These are phyloP conservation scores for Dendrophyllia cribrosa DNA, from an alignment of 64 coral and sea anemone genomes.

Conservation along the genomic window DNA sequence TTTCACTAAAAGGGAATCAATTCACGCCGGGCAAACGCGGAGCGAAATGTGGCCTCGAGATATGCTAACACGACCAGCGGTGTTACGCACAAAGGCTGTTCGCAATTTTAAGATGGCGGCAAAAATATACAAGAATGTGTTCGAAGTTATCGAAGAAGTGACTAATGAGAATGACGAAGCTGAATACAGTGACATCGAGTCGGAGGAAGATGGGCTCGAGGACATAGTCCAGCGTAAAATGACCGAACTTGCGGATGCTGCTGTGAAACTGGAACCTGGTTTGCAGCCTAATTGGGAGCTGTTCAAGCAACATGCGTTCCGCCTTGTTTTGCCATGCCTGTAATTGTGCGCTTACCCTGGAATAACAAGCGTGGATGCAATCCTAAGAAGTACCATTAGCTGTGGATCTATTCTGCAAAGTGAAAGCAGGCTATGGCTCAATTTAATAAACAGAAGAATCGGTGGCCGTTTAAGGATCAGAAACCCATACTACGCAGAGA, in stretches of 20 bases:
- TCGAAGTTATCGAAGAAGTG: constrained; percentile 38
- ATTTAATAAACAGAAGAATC: background rate
- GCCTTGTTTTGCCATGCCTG: constrained; percentile 2
- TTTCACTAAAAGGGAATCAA: too few species aligned
- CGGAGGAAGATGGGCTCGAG: background rate
- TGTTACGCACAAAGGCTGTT: background rate
- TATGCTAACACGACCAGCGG: background rate
- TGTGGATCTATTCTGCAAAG: constrained; percentile 13
- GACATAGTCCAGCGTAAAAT: constrained; percentile 9
- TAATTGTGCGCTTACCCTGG: constrained; percentile 12
- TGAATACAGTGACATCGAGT: constrained; percentile 11
- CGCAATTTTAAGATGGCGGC: background rate
- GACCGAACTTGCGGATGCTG: constrained; percentile 2
- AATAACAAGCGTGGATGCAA: constrained; percentile 31
- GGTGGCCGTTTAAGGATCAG: background rate
- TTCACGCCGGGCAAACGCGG: background rate
- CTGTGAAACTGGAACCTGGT: constrained; percentile 1
- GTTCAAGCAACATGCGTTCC: background rate
- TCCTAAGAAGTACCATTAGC: constrained; percentile 62
- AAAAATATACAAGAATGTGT: constrained; percentile 3
- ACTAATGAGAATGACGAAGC: background rate
- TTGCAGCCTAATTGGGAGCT: constrained; percentile 1
- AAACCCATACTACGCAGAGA: constrained; percentile 1
- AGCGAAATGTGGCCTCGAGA: constrained; percentile 18
- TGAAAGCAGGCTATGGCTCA: background rate